Evolutionary conservation across 2,797 vertebrate species (phyloP).

Genomic region (Lindbergichthys nudifrons): DNA sequence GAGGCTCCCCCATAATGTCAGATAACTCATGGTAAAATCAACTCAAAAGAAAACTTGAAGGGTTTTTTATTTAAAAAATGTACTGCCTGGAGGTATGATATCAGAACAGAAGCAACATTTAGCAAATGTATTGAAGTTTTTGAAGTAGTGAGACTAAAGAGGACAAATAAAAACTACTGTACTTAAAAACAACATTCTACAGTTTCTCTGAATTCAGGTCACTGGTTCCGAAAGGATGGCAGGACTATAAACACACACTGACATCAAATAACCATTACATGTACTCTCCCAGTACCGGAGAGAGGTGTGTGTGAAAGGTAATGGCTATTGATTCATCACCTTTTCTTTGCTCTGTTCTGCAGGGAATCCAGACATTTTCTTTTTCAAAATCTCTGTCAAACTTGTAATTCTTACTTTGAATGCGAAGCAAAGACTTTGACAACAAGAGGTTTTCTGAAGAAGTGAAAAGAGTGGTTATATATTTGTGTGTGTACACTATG

Average conservation of each 20-base stretch:
- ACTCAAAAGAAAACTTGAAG: background rate
- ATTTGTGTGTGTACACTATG: background rate
- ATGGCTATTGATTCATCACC: slow-evolving; percentile 52
- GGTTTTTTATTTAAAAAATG: background rate
- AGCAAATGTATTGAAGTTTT: background rate
- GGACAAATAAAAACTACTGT: background rate
- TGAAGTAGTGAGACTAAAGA: background rate
- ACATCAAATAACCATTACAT: slow-evolving; percentile 27
- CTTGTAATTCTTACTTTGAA: slow-evolving; percentile 26
- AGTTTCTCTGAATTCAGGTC: background rate
- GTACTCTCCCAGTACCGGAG: background rate
- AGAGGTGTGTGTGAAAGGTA: slow-evolving; percentile 23
- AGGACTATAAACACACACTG: background rate
- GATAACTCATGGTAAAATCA: background rate
- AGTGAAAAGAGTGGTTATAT: background rate
- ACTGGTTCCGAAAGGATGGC: slow-evolving; percentile 14
- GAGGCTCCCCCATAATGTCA: background rate
- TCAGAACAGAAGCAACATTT: background rate
- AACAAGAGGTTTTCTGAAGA: slow-evolving; percentile 10
- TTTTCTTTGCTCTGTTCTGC: slow-evolving; percentile 34
- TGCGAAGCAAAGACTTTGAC: slow-evolving; percentile 6
- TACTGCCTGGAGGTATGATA: background rate
- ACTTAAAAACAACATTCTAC: background rate
- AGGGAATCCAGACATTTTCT: slow-evolving; percentile 4
- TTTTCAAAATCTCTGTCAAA: slow-evolving; percentile 27